Evolutionary conservation across 2,113 vertebrate genomes (phyloP).

Genomic region (Micromys minutus): DNA sequence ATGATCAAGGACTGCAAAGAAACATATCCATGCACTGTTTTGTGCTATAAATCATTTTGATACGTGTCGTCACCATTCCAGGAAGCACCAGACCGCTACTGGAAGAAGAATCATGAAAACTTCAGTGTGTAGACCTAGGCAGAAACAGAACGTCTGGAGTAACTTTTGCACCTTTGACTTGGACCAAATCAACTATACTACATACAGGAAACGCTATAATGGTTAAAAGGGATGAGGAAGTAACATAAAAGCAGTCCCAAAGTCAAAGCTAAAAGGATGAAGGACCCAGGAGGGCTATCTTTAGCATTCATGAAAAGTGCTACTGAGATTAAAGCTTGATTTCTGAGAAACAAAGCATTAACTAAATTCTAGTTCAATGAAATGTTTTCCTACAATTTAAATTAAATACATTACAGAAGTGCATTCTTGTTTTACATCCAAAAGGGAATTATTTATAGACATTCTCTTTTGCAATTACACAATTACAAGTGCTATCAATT

Average conservation of each 20-base stretch:
- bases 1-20: not conserved
- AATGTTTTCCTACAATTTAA: slow-evolving; percentile 49
- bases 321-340: slow-evolving; percentile 12
- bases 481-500: slow-evolving; percentile 32
- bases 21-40: not conserved
- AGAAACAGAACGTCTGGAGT: accelerated
- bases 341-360: slow-evolving; percentile 45
- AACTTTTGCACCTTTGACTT: not conserved
- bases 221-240: not conserved
- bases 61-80: not conserved
- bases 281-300: not conserved
- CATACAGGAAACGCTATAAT: not conserved
- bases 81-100: not conserved
- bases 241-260: not conserved
- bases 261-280: not conserved
- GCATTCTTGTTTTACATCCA: slow-evolving; percentile 41
- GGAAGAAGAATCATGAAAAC: not conserved
- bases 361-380: slow-evolving; percentile 54
- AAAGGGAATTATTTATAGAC: slow-evolving; percentile 38
- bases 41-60: not conserved
- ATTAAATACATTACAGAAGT: slow-evolving; percentile 46
- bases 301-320: not conserved
- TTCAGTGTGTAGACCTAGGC: accelerated
- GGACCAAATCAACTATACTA: not conserved
- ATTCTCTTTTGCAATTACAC: slow-evolving; percentile 44